Evolutionary conservation across 2,888 invertebrate genomes (phyloP).

Genomic region (Agapetus fuscipes): DNA sequence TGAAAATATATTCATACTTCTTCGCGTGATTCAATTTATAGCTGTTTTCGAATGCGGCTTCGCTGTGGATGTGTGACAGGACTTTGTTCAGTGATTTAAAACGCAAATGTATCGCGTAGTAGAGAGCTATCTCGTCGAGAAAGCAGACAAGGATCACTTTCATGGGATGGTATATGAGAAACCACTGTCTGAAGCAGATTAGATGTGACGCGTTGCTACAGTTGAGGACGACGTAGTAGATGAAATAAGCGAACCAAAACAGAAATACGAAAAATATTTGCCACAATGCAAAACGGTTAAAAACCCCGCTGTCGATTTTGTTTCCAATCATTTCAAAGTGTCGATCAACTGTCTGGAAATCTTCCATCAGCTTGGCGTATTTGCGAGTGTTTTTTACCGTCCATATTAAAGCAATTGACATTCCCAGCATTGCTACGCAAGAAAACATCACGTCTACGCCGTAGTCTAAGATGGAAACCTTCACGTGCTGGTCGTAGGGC

Average conservation of each 20-base stretch:
- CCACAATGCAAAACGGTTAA: neutral
- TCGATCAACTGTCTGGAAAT: neutral
- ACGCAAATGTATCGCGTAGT: neutral
- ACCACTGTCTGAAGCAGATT: neutral
- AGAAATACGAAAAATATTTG: neutral
- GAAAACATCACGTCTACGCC: constrained; percentile 2
- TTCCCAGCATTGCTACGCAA: neutral
- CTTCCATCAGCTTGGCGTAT: neutral
- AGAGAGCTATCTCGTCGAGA: neutral
- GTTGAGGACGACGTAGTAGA: neutral
- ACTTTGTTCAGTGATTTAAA: neutral
- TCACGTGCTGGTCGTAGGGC: no score
- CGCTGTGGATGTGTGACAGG: neutral
- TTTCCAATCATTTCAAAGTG: constrained; percentile 3
- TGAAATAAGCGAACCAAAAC: neutral
- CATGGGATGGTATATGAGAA: neutral
- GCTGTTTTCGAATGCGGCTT: neutral
- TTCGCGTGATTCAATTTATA: no score
- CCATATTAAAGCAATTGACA: constrained; percentile 3
- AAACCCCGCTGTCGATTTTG: neutral
- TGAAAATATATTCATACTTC: neutral
- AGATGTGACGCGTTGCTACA: neutral
- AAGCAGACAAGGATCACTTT: neutral
- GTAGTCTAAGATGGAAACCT: constrained; percentile 1
- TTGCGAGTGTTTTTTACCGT: constrained; percentile 1